These are phyloP conservation scores for Cyprinodon tularosa DNA, from an alignment of 2,113 vertebrate genomes.

Conservation along the genomic window DNA sequence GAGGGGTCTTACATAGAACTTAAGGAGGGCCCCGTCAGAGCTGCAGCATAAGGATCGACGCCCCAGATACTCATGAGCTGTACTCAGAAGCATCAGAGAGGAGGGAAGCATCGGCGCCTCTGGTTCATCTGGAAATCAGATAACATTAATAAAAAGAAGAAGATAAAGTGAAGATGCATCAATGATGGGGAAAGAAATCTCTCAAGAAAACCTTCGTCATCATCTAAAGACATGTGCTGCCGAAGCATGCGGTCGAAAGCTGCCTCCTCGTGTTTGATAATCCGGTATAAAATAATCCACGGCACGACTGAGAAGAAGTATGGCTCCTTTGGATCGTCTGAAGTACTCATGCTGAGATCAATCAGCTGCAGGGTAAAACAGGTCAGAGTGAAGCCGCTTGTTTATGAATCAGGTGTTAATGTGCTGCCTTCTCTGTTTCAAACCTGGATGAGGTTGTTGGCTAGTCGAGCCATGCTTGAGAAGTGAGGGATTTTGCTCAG, in stretches of 20 bases:
- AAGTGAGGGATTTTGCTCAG: constrained; percentile 79
- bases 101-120: constrained; percentile 91
- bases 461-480: constrained; percentile 84
- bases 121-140: constrained; percentile 69
- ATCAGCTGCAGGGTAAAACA: constrained; percentile 82
- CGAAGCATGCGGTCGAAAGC: constrained; percentile 85
- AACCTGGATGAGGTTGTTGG: constrained; percentile 97
- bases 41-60: constrained; percentile 94
- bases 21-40: constrained; percentile 91
- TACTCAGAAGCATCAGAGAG: constrained; percentile 95
- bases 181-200: constrained; percentile 7
- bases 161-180: background rate
- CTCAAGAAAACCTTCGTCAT: constrained; percentile 83
- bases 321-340: constrained; percentile 92
- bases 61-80: constrained; percentile 95
- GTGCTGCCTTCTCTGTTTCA: background rate
- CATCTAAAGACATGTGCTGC: constrained; percentile 82
- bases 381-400: background rate
- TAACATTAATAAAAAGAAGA: constrained; percentile 18
- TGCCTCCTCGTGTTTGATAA: constrained; percentile 94
- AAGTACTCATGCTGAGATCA: constrained; percentile 91
- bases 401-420: background rate
- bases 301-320: constrained; percentile 93
- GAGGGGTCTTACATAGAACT: constrained; percentile 89
- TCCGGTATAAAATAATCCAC: constrained; percentile 91